Conservation (phyloP, 92 coral and sea anemone genomes). For the Paramuricea clavata region DNA sequence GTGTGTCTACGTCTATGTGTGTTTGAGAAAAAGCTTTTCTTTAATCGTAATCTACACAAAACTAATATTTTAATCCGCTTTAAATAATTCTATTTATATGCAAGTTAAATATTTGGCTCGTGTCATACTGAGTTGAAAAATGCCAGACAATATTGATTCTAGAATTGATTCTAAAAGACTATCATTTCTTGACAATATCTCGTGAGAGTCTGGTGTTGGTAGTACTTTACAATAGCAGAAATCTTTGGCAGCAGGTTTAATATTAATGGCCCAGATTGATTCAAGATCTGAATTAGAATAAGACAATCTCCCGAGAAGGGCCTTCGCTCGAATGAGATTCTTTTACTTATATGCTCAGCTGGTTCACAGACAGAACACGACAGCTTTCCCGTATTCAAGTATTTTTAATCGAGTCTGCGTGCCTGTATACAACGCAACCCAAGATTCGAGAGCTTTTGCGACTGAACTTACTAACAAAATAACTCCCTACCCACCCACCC, state of each 20-base stretch:
- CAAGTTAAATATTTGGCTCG: neutral
- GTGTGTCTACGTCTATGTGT: neutral
- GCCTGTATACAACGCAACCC: too few species aligned
- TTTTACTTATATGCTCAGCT: neutral
- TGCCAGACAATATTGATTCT: neutral
- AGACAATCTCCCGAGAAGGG: too few species aligned
- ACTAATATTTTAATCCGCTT: neutral
- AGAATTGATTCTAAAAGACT: too few species aligned
- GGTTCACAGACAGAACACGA: neutral
- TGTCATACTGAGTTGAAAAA: neutral
- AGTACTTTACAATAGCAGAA: too few species aligned
- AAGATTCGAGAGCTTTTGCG: neutral
- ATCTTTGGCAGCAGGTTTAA: too few species aligned
- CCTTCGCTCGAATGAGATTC: too few species aligned
- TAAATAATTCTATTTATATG: neutral
- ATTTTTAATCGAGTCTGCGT: too few species aligned
- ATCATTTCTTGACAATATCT: too few species aligned
- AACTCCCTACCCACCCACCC: constrained; percentile 24
- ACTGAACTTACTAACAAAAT: neutral
- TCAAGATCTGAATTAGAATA: too few species aligned
- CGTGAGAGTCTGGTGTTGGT: too few species aligned
- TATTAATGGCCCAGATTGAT: too few species aligned
- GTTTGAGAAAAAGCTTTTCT: neutral
- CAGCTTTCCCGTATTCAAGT: neutral
- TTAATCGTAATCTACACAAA: neutral